Base-by-base conservation (phyloP, 2,113 vertebrate genomes). In the Syngnathus scovelli region DNA sequence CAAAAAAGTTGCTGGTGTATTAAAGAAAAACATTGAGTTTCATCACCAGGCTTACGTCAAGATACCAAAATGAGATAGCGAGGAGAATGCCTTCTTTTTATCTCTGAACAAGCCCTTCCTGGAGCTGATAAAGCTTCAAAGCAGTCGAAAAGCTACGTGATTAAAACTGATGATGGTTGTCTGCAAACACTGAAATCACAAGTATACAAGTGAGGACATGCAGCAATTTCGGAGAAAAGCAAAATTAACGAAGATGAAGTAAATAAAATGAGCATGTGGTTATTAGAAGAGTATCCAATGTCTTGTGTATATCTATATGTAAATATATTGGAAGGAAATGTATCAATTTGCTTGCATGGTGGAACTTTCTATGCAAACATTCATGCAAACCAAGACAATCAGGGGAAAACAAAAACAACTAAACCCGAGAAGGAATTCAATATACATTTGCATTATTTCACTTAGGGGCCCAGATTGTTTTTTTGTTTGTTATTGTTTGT, bases 271-370 rank as follows among this genome's bases (percentile, higher is more conserved):
- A 52, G 19, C 18, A 9, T 10, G 21, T 52, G 49, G 49, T 52
- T 52, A 9, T 52, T 11, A 10, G 8, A 55, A 9, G 3, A 1
- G 9, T 3, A 7, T 39, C 46, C 61, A 6, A 56, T 16, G 59
- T 41, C 37, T 38, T 23, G 60, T 44, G 41, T 27, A 37, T 64
- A 49, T 68, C 67, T 60, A 84, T 61, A 84, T 72, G 67, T 64
- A 89, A 88, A 89, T 77, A 33, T 39, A 5, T 27, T 70, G 74
- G 77, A 19, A 76, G 85, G 82, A 83, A 84, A 76, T 79, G 38
- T 74, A 15, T 67, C 63, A 64, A 39, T 71, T 77, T 79, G 62
- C 16, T 68, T 78, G 54, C 49, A 37, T 69, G 49, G 38, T 66
- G 68, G n/a, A 70, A 43, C 66, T 72, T 46, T 69, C 61, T 48